Evolutionary conservation across 2,797 vertebrate genomes (phyloP), one percentile per base, ranked within the genome.

Genomic region (Crocidura indochinensis): DNA sequence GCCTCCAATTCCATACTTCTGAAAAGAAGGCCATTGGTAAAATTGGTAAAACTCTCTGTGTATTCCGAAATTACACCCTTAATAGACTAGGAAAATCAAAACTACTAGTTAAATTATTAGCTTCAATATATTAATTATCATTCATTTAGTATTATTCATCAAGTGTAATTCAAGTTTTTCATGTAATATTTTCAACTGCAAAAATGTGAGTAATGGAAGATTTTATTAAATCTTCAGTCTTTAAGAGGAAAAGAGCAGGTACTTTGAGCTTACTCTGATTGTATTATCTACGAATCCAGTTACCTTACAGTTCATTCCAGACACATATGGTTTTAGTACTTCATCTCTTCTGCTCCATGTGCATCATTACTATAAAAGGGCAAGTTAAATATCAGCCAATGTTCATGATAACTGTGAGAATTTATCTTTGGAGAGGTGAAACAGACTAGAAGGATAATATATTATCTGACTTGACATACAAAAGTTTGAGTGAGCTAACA

Each of bases 351-450:
- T 44, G 4, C 77, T 68, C 68, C 44, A 3, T 10, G 9, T 7
- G 1, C 53, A 60, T 10, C 7, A 10, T 14, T 31, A 4, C 6
- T 46, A 27, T 12, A 0, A 1, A 3, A 7, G 27, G 3, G 11
- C 3, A 14, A 68, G 11, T 82, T 62, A 64, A 68, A 68, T 1
- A 29, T 8, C 49, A 71, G 2, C 0, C 8, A 60, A 14, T 47
- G 71, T 80, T 44, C 69, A 14, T 26, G 47, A 47, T 0, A 47
- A 69, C 10, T 22, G 31, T 60, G 44, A 69, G 11, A 75, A 11
- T 14, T 65, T 75, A 44, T 19, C 22, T 12, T 75, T 38, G 11
- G n/a, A 76, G 31, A 83, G 3, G 2, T 20, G 0, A 17, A 11
- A 29, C 6, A 24, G 84, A 79, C 1, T 15, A 51, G 9, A 26